Evolutionary conservation across 2,888 invertebrate species (phyloP), one percentile per base, ranked within the genome.

Genomic region (Hofmannophila pseudospretella): DNA sequence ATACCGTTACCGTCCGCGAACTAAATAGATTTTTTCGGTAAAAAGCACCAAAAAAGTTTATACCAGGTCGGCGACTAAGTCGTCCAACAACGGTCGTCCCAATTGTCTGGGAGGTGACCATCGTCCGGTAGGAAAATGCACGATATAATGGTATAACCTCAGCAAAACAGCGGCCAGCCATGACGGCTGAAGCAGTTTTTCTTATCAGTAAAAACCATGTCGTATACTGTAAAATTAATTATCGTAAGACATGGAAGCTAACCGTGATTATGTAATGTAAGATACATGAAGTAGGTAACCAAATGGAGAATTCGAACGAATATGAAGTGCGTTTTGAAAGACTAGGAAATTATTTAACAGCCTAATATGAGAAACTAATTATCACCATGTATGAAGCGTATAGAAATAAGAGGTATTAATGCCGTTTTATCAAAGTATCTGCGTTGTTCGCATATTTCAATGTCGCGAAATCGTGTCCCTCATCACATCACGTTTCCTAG

Each of bases 71-170:
- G 37, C 65, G 65, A 65, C 68, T 69, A 70, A 70, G 65, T 67
- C 77, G 72, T 63, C 60, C 73, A 86, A 84, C 82, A 81, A 84
- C 82, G 81, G 84, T 81, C 61, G 84, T 56, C 70, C 80, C 68
- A 71, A 75, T 78, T 70, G 64, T 59, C 58, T 54, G 58, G 62
- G 49, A 48, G 47, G 48, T 62, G 64, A 55, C 57, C 59, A 62
- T 51, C 42, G 42, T 29, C 27, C 28, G 34, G 34, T 11, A 36
- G 34, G 41, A 41, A 34, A 30, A 13, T 11, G 27, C n/a, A 34
- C 25, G 12, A 32, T 8, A 9, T n/a, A 34, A 16, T 16, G 9
- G n/a, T 26, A 5, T 4, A 9, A 3, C 9, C 16, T 13, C 8
- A 9, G 5, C 4, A 13, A 13, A 29, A 14, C n/a, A 8, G 16